phyloP scores from a whole-genome alignment of 2,797 vertebrate species.

The Sebastes nivosus region DNA sequence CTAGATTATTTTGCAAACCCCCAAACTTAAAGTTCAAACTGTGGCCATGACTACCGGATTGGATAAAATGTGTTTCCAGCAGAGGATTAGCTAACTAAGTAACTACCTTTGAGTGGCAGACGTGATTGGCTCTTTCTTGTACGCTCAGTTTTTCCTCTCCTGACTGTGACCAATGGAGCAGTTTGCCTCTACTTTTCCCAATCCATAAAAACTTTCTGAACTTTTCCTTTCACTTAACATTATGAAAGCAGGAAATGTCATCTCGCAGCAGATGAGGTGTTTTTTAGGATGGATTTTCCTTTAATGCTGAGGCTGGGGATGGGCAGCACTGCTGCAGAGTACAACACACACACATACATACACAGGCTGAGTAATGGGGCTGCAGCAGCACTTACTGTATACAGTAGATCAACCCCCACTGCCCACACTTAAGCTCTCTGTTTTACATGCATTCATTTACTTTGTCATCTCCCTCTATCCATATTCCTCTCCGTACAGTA shows the following conservation, averaged over 20 bases:
- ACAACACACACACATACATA: constrained; percentile 12
- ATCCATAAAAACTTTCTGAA: background rate
- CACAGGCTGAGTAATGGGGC: constrained; percentile 40
- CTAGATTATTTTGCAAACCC: no score
- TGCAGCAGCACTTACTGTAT: constrained; percentile 39
- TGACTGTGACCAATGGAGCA: background rate
- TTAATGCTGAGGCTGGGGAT: constrained; percentile 6
- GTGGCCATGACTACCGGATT: no score
- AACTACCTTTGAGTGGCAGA: no score
- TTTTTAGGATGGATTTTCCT: constrained; percentile 15
- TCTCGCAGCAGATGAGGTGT: constrained; percentile 4
- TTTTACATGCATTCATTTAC: constrained; percentile 30
- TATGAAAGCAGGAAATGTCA: constrained; percentile 6
- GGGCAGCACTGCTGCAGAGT: constrained; percentile 43
- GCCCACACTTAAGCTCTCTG: constrained; percentile 8
- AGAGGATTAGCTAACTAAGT: no score
- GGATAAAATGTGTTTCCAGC: no score
- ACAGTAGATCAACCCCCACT: constrained; percentile 5
- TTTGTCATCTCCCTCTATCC: background rate
- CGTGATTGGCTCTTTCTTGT: background rate
- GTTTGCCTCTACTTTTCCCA: background rate
- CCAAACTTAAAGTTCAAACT: no score
- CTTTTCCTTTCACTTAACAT: background rate
- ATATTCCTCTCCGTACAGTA: background rate
- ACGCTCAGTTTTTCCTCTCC: background rate